These are phyloP conservation scores for Epinephelus awoara DNA, from an alignment of 2,797 vertebrate genomes.

Conservation along the genomic window DNA sequence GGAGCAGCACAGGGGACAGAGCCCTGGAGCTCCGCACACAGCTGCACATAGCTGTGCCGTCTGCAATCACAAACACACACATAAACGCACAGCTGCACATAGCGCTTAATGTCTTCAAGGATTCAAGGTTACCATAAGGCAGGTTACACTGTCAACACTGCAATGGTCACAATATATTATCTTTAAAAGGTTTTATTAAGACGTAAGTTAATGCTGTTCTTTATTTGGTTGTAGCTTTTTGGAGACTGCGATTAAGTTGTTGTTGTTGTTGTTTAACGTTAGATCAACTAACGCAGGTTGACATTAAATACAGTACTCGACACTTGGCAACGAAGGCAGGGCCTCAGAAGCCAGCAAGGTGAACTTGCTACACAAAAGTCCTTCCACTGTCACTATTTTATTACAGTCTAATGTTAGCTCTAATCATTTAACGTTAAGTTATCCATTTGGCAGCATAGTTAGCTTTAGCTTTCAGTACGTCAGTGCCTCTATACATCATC, in stretches of 20 bases:
- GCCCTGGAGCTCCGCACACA: slow-evolving; percentile 83
- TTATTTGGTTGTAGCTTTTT: neutral
- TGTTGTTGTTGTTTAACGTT: neutral
- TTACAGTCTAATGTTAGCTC: slow-evolving; percentile 9
- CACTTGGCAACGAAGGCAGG: neutral
- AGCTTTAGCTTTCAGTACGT: slow-evolving; percentile 30
- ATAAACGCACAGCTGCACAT: neutral
- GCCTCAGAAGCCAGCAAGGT: slow-evolving; percentile 37
- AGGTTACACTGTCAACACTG: neutral
- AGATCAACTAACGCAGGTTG: neutral
- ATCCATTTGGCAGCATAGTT: slow-evolving; percentile 14
- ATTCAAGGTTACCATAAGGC: neutral
- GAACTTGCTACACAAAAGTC: slow-evolving; percentile 15
- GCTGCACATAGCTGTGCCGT: slow-evolving; percentile 82
- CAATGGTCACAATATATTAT: neutral
- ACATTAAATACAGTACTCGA: neutral
- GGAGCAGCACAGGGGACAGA: slow-evolving; percentile 86
- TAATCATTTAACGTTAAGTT: neutral
- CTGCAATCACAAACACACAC: slow-evolving; percentile 32
- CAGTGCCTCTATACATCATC: neutral
- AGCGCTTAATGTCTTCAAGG: neutral
- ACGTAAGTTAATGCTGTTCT: neutral
- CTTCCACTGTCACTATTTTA: slow-evolving; percentile 39
- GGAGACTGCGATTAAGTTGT: no score
- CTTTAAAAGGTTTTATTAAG: neutral